phyloP scores from a whole-genome alignment of 1,140 invertebrate genomes.

The Eriosoma lanigerum region DNA sequence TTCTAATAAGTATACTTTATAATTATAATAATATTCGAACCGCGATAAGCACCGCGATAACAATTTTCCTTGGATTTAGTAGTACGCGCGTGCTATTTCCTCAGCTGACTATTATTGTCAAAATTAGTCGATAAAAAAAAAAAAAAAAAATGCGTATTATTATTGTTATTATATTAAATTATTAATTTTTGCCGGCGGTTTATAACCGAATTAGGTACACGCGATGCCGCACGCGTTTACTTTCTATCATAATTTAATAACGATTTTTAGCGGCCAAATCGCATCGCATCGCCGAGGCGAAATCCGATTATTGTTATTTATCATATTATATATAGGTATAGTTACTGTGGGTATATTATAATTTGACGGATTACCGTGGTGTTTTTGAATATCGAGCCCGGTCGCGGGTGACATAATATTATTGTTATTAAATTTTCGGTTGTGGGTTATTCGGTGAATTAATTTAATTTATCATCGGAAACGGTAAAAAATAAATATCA shows the following conservation, averaged over 20 bases:
- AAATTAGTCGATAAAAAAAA: no score
- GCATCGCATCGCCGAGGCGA: neutral
- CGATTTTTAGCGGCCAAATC: neutral
- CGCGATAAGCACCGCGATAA: neutral
- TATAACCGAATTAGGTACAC: neutral
- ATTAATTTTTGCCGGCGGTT: neutral
- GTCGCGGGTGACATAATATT: no score
- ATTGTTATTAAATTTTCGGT: no score
- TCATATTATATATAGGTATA: no score
- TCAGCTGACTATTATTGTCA: no score
- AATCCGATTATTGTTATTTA: neutral
- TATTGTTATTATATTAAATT: neutral
- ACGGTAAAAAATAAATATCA: no score
- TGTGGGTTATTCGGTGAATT: neutral
- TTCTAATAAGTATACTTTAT: no score
- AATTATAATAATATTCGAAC: no score
- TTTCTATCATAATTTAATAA: conserved; percentile 8
- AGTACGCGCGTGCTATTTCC: neutral
- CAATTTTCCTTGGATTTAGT: neutral
- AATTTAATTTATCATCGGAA: no score
- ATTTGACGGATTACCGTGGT: neutral
- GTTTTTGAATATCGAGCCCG: neutral
- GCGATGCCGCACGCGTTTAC: neutral
- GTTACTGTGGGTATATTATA: neutral
- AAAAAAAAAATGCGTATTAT: no score